These are phyloP conservation scores for Panzeria rudis DNA, from an alignment of 2,888 invertebrate species.

Conservation along the genomic window DNA sequence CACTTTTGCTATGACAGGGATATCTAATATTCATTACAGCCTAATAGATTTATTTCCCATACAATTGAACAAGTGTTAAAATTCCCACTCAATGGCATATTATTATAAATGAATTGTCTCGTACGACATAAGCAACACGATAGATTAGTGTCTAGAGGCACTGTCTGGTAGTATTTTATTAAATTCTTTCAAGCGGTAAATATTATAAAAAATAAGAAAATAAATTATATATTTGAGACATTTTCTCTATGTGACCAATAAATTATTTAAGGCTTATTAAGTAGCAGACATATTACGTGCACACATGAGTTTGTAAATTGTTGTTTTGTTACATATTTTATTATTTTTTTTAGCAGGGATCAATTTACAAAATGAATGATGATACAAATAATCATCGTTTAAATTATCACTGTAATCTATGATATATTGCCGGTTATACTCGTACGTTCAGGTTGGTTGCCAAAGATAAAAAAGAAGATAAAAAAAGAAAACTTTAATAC, in stretches of 20 bases:
- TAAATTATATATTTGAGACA: not conserved
- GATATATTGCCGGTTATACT: conserved; percentile 39
- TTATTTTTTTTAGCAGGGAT: not conserved
- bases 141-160: conserved; percentile 49
- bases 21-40: not conserved
- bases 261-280: not conserved
- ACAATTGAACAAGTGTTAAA: not conserved
- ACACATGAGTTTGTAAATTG: not conserved
- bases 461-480: too few relatives aligned
- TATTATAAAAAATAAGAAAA: not conserved
- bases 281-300: not conserved
- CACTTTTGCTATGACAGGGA: not conserved
- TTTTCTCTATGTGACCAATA: conserved; percentile 31
- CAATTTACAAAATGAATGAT: conserved; percentile 15
- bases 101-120: conserved; percentile 26
- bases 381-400: conserved; percentile 56
- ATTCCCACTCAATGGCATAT: conserved; percentile 20
- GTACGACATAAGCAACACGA: conserved; percentile 30
- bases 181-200: conserved; percentile 28
- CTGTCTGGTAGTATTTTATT: conserved; percentile 47
- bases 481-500: conserved; percentile 27
- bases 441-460: not conserved
- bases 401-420: conserved; percentile 59
- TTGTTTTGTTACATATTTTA: conserved; percentile 4
- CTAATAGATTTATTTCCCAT: not conserved